Evolutionary conservation across 2,113 vertebrate genomes (phyloP).

Genomic region (Geothlypis trichas): DNA sequence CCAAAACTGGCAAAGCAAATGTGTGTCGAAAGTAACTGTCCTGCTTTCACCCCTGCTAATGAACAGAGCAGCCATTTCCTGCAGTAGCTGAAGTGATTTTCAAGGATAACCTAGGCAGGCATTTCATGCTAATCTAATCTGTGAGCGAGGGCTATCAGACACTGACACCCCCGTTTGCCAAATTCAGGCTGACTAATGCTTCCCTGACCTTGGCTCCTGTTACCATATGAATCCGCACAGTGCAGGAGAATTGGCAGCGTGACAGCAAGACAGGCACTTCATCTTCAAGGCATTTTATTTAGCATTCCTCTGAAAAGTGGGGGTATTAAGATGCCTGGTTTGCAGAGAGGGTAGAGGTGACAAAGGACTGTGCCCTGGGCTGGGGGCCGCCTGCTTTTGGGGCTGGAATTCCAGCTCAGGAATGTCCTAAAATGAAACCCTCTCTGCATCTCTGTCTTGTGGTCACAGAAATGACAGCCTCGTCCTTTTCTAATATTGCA

Average conservation of each 20-base stretch:
- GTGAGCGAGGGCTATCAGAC: neutral
- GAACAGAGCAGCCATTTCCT: neutral
- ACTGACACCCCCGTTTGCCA: neutral
- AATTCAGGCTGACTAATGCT: constrained; percentile 42
- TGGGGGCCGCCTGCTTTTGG: neutral
- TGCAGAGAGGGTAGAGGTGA: constrained; percentile 28
- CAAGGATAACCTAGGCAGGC: neutral
- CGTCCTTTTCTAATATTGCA: neutral
- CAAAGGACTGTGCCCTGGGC: constrained; percentile 6
- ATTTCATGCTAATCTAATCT: constrained; percentile 44
- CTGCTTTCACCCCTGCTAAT: neutral
- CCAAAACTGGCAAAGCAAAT: neutral
- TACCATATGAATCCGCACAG: neutral
- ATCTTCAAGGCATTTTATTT: constrained; percentile 49
- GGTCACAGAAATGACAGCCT: neutral
- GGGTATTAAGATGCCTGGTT: neutral
- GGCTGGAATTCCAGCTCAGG: constrained; percentile 47
- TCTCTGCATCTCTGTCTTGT: neutral
- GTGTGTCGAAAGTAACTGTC: neutral
- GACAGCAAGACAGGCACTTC: constrained; percentile 38
- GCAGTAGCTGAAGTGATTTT: constrained; percentile 22
- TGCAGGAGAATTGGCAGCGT: neutral
- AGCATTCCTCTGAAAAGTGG: constrained; percentile 31
- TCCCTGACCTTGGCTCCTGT: constrained; percentile 54
- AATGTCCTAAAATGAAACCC: neutral